Conservation (phyloP, 2,797 vertebrate species). For the Agapornis canus region DNA sequence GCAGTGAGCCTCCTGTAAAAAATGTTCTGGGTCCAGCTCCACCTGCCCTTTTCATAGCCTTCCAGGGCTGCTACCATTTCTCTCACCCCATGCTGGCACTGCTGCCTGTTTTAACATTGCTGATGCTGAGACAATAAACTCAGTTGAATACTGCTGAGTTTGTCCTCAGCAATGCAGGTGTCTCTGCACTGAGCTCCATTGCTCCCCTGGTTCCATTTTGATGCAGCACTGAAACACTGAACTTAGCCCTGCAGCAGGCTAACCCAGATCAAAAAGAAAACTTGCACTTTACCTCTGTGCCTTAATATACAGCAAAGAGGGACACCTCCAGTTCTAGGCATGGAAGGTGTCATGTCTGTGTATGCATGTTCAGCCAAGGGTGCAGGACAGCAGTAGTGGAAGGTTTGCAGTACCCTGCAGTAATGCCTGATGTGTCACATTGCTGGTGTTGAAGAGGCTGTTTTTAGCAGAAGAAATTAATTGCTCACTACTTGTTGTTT, state of each 20-base stretch:
- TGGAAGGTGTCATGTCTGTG: accelerated
- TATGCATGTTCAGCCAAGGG: accelerated
- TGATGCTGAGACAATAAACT: background rate
- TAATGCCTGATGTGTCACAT: background rate
- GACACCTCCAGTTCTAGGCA: background rate
- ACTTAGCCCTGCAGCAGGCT: background rate
- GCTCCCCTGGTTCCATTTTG: background rate
- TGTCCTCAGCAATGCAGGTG: background rate
- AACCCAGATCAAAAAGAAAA: background rate
- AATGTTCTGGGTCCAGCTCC: slow-evolving; percentile 1
- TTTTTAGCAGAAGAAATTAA: background rate
- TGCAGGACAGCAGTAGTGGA: background rate
- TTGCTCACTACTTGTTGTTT: background rate
- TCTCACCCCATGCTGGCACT: background rate
- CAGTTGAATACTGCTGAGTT: background rate
- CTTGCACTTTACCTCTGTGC: background rate
- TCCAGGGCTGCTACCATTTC: background rate
- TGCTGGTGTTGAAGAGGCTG: background rate
- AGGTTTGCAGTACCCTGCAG: background rate
- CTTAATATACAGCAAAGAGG: background rate
- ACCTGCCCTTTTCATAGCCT: slow-evolving; percentile 21
- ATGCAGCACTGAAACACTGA: background rate
- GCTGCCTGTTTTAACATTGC: background rate
- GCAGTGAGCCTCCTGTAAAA: background rate
- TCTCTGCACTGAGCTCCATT: background rate